Base-by-base conservation (phyloP, 2,888 invertebrate genomes). In the Oscheius sp. region DNA sequence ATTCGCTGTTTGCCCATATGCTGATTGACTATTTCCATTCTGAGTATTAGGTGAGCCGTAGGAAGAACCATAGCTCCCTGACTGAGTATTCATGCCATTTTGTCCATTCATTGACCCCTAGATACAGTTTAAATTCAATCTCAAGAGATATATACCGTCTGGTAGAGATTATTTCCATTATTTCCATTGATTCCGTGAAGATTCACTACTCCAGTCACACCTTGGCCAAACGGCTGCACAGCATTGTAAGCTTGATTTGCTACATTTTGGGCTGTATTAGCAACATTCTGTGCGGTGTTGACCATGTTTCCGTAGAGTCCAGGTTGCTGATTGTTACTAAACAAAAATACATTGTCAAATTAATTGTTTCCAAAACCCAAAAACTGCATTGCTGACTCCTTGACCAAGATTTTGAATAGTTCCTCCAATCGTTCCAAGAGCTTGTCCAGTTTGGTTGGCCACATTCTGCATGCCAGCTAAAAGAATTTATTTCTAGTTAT, bases 101-200 rank as follows among this genome's bases (percentile, higher is more conserved):
- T 52, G 52, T 27, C 52, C 52, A 55, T 55, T 55, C 12, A 20
- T 37, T 4, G 55, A 25, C 1, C 55, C 55, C 55, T 55, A 55
- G 12, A 5, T 1, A 17, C 6, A 34, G 34, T 15, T 55, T n/a
- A 34, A 17, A 34, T 55, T 33, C 12, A 25, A 10, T 8, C 52
- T 3, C 2, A 53, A 5, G 10, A 20, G 5, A 17, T 5, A 57
- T 3, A 33, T 20, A 61, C 66, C 46, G 46, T 66, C 23, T 74
- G 74, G 42, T 76, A 76, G 42, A 72, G 68, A n/a, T 46, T 74
- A 34, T 65, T 69, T 2, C 68, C 69, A 46, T 55, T 76, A 25
- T 72, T 71, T 37, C 72, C 78, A 64, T 73, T 77, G 5, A 75
- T 70, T 55, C 78, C 78, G 37, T 75, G 72, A 46, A 73, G 52